Evolutionary conservation across 1,140 invertebrate genomes (phyloP).

Genomic region (Mercenaria mercenaria): DNA sequence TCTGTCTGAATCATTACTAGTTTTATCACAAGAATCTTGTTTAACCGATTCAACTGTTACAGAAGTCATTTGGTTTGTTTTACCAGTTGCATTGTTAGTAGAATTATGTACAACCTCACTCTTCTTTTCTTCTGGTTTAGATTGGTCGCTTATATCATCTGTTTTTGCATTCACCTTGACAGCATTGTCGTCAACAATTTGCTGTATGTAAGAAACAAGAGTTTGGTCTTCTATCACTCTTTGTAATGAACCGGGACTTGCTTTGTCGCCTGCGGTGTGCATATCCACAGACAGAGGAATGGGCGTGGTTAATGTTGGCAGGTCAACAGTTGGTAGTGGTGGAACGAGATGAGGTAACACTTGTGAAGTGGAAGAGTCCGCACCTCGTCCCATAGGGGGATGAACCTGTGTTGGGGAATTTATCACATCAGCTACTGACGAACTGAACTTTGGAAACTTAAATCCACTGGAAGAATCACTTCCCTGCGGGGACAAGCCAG

Average conservation of each 20-base stretch:
- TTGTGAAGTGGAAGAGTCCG: background rate
- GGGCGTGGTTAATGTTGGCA: constrained; percentile 41
- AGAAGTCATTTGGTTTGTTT: background rate
- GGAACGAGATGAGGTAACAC: constrained; percentile 51
- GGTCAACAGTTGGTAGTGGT: constrained; percentile 26
- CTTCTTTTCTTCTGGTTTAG: background rate
- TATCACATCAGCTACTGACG: constrained; percentile 51
- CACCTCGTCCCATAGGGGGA: constrained; percentile 40
- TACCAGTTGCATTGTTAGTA: background rate
- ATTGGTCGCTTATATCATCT: background rate
- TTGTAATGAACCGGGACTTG: constrained; percentile 43
- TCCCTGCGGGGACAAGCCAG: constrained; percentile 20
- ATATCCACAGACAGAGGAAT: constrained; percentile 69
- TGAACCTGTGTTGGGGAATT: constrained; percentile 47
- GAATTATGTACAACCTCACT: background rate
- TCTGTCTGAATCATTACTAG: background rate
- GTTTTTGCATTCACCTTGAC: background rate
- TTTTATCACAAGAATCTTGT: background rate
- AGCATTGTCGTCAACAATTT: constrained; percentile 60
- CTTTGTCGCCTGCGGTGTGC: constrained; percentile 54
- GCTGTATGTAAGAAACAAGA: constrained; percentile 65
- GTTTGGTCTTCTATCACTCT: constrained; percentile 47
- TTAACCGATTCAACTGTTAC: background rate
- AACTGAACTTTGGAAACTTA: constrained; percentile 57
- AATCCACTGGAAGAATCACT: constrained; percentile 31